Base-by-base conservation (phyloP, 2,888 invertebrate species). In the Maniola hyperantus region DNA sequence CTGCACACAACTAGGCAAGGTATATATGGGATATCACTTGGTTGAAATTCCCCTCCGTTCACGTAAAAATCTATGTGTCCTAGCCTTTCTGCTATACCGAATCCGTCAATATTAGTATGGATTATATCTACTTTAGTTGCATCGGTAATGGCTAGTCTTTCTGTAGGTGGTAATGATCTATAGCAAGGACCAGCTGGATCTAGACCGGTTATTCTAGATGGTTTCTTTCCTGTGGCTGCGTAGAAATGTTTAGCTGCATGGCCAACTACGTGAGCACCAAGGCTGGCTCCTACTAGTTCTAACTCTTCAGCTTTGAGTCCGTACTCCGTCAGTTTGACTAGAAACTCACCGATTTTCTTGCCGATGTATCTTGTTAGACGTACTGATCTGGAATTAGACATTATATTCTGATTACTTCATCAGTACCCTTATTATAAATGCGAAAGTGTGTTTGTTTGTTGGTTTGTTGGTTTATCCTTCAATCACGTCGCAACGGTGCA, bases 171-270 rank as follows among this genome's bases (percentile, higher is more conserved):
- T 1, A 92, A 44, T 0, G 79, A 74, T 15, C 91, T 80, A 62
- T 79, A 92, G 66, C 92, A 92, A 0, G 92, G 91, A 0, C 92
- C 92, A 0, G 92, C 88, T 0, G 91, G 91, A 18, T 92, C 92
- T 5, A 92, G 66, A 0, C 89, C 92, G 0, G 90, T 90, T 8
- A 92, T 13, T 68, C 89, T 81, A 0, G 81, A 76, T 0, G 85
- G 83, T 68, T 89, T 90, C 63, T 77, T 80, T 0, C 91, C 91
- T 0, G 89, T 90, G 0, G 67, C 69, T 1, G 80, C 67, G 70
- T 81, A 85, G 82, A 84, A 90, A 74, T 84, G 80, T 74, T 87
- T 88, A 0, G 90, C 85, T 0, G 89, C 88, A 64, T 82, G 83
- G 0, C 82, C 72, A 0, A 76, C 78, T 4, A 87, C 80, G 63